Evolutionary conservation across 2,113 vertebrate species (phyloP), one percentile per base, ranked within the genome.

Genomic region (Synodontis membranacea): DNA sequence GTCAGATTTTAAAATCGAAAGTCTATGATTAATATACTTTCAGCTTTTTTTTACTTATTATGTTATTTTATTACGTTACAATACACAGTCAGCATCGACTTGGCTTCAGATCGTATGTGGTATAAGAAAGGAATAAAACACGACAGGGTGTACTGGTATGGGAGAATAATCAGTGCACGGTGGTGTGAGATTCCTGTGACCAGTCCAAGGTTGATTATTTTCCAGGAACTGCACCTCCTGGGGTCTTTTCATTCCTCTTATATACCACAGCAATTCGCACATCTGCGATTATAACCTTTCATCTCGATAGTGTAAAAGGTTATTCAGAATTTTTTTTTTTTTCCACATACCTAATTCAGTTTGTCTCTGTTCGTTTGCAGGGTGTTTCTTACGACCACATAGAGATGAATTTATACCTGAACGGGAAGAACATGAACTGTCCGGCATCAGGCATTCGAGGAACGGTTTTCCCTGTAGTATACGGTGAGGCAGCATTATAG

Each of bases 361-460:
- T 23, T n/a, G 0, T 83, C 91, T 81, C 91, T 44, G 39, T 92
- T 92, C 90, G 15, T 72, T 89, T 91, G 84, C 37, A 99, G 98
- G 98, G 98, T 87, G 95, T 99, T 93, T 97, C 98, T 2, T 99
- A 99, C 86, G 98, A 99, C 93, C 98, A 99, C 8, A 97, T 99
- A 94, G 98, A 99, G 93, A 93, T 99, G 94, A 99, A 99, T 94
- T 95, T 99, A 84, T 98, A 98, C 94, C 96, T 99, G 93, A 99
- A 99, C 92, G 98, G 98, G 83, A 99, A 99, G 94, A 99, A 98
- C 92, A 97, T 99, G 97, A 98, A 97, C 91, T 99, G 98, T 94
- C 98, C 98, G 89, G 97, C 98, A 89, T 99, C 97, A 92, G 98
- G 98, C 86, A 99, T 99, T 93, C 94, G 98, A 92, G 98, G 98